Evolutionary conservation across 2,113 vertebrate species (phyloP), one percentile per base, ranked within the genome.

Genomic region (Prionailurus viverrinus): DNA sequence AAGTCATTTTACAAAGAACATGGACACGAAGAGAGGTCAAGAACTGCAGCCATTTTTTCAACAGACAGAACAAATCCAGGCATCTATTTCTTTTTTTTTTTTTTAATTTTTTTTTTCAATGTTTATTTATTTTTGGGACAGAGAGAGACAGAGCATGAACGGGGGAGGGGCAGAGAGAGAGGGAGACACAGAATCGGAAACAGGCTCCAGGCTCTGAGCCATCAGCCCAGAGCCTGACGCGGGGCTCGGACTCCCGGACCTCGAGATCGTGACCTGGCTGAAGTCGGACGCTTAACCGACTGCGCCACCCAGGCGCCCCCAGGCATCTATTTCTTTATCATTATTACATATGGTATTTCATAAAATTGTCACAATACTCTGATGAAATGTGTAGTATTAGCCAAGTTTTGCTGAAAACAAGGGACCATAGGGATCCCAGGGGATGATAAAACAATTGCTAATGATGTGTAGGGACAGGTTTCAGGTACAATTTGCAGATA

Each of bases 401-500:
- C 63, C 81, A 48, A 53, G 86, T 94, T 83, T 79, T 74, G 45
- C 66, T 96, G 65, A 51, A 91, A 71, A 88, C 21, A 69, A 88
- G 92, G 39, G n/a, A 51, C 27, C 10, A 1, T 18, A 89, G 89
- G 19, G 33, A 61, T 71, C 58, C 19, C 71, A 82, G 81, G 78
- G 41, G 45, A 33, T 85, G 45, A 13, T 55, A 66, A 82, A 51
- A 92, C 3, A 25, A 25, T 92, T 66, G 80, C 25, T 80, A 87
- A 88, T 81, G 69, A 89, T 86, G 19, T 48, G 4, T n/a, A 55
- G 51, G 29, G 53, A 96, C 31, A 76, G 15, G 29, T 21, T 53
- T 90, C 78, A 91, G 76, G 21, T 91, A 93, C 14, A 69, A 51
- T 74, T 95, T 87, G 29, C 83, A 66, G 53, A 78, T 69, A 92